A percentile compares a stretch with the other conserved stretches of the same genome.
Conservation (phyloP, 2,888 invertebrate genomes). For the Scaptomyza parva region DNA sequence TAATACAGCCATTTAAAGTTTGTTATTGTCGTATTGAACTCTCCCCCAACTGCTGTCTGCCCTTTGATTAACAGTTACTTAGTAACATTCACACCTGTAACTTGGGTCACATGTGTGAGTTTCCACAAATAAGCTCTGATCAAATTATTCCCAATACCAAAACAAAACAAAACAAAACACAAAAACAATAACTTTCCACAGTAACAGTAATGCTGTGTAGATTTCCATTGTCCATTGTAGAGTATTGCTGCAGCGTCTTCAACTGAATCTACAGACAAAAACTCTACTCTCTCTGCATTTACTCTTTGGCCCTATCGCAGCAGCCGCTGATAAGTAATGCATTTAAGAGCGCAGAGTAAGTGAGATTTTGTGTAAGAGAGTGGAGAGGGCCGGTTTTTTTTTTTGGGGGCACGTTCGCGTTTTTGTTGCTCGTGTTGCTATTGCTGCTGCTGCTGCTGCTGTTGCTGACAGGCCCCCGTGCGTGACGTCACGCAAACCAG, state of each 20-base stretch:
- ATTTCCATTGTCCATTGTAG: conserved; percentile 22
- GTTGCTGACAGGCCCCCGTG: conserved; percentile 75
- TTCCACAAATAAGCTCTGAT: conserved; percentile 39
- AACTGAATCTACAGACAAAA: not conserved
- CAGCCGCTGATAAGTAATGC: conserved; percentile 39
- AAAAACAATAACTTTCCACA: conserved; percentile 4
- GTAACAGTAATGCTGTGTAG: not conserved
- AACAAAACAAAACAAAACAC: not conserved
- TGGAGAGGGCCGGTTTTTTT: conserved; percentile 54
- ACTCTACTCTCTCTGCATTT: conserved; percentile 11
- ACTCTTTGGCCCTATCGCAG: conserved; percentile 6
- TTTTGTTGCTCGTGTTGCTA: conserved; percentile 19
- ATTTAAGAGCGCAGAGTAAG: conserved; percentile 58
- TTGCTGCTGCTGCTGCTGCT: conserved; percentile 31
- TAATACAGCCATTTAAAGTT: not conserved
- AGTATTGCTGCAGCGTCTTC: conserved; percentile 12
- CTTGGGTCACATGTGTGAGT: conserved; percentile 64
- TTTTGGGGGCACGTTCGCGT: conserved; percentile 65
- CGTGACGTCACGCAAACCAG: conserved; percentile 78
- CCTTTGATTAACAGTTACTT: conserved; percentile 50
- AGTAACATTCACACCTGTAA: conserved; percentile 57
- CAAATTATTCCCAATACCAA: conserved; percentile 4
- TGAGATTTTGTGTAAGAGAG: conserved; percentile 42
- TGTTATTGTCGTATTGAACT: too few relatives aligned
- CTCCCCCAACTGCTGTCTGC: not conserved